These are phyloP conservation scores for Leucozona laternaria DNA, from an alignment of 2,888 invertebrate genomes.

Conservation along the genomic window DNA sequence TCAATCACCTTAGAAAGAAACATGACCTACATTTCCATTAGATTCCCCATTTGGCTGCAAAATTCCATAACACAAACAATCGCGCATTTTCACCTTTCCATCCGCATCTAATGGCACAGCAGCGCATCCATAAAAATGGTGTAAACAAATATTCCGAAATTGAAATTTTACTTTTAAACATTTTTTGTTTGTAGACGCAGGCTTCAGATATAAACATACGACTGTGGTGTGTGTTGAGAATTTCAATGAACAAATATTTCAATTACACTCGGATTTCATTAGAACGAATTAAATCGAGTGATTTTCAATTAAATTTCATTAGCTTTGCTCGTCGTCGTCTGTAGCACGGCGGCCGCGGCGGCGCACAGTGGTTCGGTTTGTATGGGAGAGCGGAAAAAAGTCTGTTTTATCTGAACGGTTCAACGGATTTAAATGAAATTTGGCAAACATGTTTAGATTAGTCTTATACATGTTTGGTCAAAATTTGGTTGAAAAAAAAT, in stretches of 20 bases:
- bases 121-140: slow-evolving; percentile 40
- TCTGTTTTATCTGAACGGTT: too few relatives aligned
- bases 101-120: slow-evolving; percentile 32
- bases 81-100: slow-evolving; percentile 63
- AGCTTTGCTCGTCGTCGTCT: background rate
- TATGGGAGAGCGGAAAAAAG: too few relatives aligned
- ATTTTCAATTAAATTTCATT: slow-evolving; percentile 56
- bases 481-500: too few relatives aligned
- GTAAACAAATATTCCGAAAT: slow-evolving; percentile 61
- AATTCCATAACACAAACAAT: slow-evolving; percentile 51
- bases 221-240: slow-evolving; percentile 52
- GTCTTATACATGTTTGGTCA: too few relatives aligned
- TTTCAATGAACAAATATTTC: slow-evolving; percentile 58
- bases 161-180: slow-evolving; percentile 57
- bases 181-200: background rate
- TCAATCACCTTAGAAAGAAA: slow-evolving; percentile 66
- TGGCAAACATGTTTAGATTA: too few relatives aligned
- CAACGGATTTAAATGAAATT: too few relatives aligned
- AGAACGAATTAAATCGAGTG: slow-evolving; percentile 58
- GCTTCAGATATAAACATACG: too few relatives aligned
- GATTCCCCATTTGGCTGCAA: slow-evolving; percentile 60
- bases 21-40: slow-evolving; percentile 60
- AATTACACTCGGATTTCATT: slow-evolving; percentile 56
- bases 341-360: too few relatives aligned
- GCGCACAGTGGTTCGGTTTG: too few relatives aligned